Conservation (phyloP, 1,140 invertebrate species). For the Hylaeus volcanicus region DNA sequence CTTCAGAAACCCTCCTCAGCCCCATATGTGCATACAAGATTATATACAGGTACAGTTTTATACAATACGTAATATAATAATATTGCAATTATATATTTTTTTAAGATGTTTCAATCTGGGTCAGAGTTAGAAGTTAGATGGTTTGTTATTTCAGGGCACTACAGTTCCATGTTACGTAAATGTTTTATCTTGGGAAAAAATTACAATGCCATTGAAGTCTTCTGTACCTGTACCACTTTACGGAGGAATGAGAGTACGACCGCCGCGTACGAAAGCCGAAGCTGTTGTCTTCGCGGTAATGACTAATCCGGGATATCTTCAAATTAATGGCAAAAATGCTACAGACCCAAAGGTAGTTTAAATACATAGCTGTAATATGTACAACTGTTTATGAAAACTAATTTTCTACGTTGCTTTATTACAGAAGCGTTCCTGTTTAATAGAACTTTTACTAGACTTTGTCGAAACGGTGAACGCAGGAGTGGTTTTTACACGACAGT, state of each 20-base stretch:
- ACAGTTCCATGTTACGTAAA: constrained; percentile 83
- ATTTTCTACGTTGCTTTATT: constrained; percentile 42
- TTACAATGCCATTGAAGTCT: constrained; percentile 83
- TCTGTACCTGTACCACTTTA: constrained; percentile 85
- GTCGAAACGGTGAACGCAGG: constrained; percentile 86
- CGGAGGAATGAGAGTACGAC: constrained; percentile 85
- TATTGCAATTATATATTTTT: neutral
- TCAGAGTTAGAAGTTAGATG: constrained; percentile 16
- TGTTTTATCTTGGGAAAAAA: constrained; percentile 87
- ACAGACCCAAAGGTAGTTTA: constrained; percentile 82
- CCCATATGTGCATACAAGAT: constrained; percentile 88
- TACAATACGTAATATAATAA: too few species aligned
- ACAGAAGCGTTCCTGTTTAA: constrained; percentile 84
- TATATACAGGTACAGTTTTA: constrained; percentile 79
- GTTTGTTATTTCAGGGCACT: constrained; percentile 67
- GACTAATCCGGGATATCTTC: constrained; percentile 86
- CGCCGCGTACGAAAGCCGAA: constrained; percentile 83
- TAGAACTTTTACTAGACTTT: constrained; percentile 86
- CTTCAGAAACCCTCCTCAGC: constrained; percentile 87
- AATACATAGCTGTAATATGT: constrained; percentile 34
- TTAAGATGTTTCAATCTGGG: neutral
- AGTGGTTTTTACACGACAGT: constrained; percentile 81
- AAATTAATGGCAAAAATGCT: constrained; percentile 85
- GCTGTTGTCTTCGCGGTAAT: constrained; percentile 86
- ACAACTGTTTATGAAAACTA: neutral